Percentiles rank a stretch among this genome's conserved stretches.
Evolutionary conservation across 2,797 vertebrate species (phyloP).

Genomic region (Percopsis omiscomaycus): DNA sequence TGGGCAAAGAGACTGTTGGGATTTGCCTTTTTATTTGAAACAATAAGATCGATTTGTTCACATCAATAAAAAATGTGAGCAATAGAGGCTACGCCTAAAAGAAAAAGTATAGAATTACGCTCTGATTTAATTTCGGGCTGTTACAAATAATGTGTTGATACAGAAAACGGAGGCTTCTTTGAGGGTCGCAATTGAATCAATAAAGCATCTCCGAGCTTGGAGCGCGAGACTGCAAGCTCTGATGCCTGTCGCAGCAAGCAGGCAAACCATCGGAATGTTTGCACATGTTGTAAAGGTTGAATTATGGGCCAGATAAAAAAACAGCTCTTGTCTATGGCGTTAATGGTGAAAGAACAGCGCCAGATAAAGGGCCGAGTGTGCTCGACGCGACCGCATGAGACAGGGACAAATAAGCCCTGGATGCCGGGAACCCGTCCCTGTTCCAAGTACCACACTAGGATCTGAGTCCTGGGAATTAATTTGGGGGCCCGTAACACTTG

Average conservation of each 20-base stretch:
- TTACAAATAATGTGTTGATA: conserved; percentile 9
- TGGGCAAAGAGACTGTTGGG: not conserved
- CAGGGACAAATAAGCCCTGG: conserved; percentile 31
- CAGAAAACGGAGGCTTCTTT: conserved; percentile 19
- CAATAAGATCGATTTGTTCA: no score
- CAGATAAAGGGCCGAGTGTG: conserved; percentile 40
- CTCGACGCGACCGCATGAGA: conserved; percentile 11
- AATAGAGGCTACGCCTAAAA: not conserved
- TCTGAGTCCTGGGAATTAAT: conserved; percentile 12
- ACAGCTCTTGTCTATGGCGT: conserved; percentile 31
- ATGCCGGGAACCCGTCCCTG: conserved; percentile 33
- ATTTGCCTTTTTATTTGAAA: no score
- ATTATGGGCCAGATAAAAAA: conserved; percentile 44
- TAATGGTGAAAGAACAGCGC: conserved; percentile 20
- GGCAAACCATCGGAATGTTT: conserved; percentile 36
- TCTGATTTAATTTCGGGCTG: conserved; percentile 15
- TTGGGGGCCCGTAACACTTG: conserved; percentile 10
- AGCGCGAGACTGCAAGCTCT: not conserved
- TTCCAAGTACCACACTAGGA: conserved; percentile 8
- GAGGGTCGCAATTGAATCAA: conserved; percentile 29
- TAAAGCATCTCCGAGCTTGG: conserved; percentile 4
- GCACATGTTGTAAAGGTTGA: conserved; percentile 41
- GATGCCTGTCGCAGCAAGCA: conserved; percentile 12
- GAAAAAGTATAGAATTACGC: conserved; percentile 5
- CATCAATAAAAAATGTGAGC: not conserved